Evolutionary conservation across 1,140 invertebrate species (phyloP).

Genomic region (Pseudomyrmex gracilis): DNA sequence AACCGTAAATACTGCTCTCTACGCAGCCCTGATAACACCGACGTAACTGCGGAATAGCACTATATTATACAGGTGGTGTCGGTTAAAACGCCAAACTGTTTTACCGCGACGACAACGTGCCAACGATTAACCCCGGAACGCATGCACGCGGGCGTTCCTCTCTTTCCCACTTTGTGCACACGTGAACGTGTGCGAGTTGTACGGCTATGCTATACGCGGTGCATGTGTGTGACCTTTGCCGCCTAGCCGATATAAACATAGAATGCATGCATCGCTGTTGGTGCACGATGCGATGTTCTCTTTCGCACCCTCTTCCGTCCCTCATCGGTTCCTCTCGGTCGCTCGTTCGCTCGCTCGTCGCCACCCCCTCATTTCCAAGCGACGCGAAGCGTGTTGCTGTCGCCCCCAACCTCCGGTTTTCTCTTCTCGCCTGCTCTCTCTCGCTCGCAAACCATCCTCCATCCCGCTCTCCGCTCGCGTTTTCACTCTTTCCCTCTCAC

Average conservation of each 20-base stretch:
- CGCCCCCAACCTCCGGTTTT: conserved; percentile 70
- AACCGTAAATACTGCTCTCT: not conserved
- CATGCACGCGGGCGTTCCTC: conserved; percentile 39
- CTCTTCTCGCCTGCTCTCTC: conserved; percentile 40
- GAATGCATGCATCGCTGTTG: conserved; percentile 41
- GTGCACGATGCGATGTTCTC: conserved; percentile 25
- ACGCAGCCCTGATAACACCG: conserved; percentile 4
- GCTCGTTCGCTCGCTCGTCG: conserved; percentile 31
- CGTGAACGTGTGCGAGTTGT: not conserved
- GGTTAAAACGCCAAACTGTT: conserved; percentile 81
- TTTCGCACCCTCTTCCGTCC: conserved; percentile 41
- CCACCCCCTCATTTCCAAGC: conserved; percentile 60
- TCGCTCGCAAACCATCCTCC: conserved; percentile 26
- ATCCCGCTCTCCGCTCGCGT: conserved; percentile 40
- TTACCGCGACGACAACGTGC: conserved; percentile 82
- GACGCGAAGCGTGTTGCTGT: conserved; percentile 65
- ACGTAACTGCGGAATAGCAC: conserved; percentile 56
- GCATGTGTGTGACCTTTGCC: conserved; percentile 53
- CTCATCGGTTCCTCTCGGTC: conserved; percentile 34
- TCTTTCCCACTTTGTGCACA: conserved; percentile 38
- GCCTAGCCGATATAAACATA: conserved; percentile 68
- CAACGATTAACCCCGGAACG: conserved; percentile 80
- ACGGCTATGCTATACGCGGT: not conserved
- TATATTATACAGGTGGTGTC: conserved; percentile 56
- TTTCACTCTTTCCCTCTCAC: conserved; percentile 66